Conservation (phyloP, 2,113 vertebrate species). For the Hystrix brachyura region DNA sequence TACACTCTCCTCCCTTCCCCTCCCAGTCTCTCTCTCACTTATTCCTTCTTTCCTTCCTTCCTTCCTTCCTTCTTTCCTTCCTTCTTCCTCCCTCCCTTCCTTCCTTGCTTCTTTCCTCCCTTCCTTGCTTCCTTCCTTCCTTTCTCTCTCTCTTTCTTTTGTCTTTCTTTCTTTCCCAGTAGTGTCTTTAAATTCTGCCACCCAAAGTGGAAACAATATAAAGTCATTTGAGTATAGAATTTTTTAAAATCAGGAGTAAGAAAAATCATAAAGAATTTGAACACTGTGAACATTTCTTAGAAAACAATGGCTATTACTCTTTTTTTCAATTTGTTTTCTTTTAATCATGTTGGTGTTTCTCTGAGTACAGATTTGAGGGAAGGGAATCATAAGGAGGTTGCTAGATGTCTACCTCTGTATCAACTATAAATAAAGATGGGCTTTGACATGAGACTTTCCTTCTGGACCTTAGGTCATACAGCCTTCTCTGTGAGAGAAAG, state of each 20-base stretch:
- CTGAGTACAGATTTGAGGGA: background rate
- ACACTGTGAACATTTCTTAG: background rate
- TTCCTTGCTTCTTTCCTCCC: background rate
- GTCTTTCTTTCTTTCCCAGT: background rate
- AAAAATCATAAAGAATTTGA: conserved; percentile 22
- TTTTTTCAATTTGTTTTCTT: background rate
- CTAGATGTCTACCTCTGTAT: background rate
- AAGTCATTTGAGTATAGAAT: background rate
- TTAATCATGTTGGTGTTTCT: background rate
- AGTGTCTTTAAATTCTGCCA: conserved; percentile 49
- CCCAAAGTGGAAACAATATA: background rate
- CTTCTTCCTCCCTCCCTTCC: background rate
- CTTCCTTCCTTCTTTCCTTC: background rate
- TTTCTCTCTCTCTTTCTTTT: no score
- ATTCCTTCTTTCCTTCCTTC: background rate
- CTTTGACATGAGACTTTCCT: background rate
- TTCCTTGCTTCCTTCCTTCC: background rate
- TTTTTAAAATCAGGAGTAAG: background rate
- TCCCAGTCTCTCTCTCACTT: background rate
- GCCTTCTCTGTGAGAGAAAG: background rate
- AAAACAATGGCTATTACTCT: background rate
- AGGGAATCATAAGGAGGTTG: background rate
- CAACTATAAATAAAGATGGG: background rate
- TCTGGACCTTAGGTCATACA: background rate
- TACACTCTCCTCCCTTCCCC: background rate